These are phyloP conservation scores for Argya squamiceps DNA, from an alignment of 2,797 vertebrate genomes.

Conservation along the genomic window DNA sequence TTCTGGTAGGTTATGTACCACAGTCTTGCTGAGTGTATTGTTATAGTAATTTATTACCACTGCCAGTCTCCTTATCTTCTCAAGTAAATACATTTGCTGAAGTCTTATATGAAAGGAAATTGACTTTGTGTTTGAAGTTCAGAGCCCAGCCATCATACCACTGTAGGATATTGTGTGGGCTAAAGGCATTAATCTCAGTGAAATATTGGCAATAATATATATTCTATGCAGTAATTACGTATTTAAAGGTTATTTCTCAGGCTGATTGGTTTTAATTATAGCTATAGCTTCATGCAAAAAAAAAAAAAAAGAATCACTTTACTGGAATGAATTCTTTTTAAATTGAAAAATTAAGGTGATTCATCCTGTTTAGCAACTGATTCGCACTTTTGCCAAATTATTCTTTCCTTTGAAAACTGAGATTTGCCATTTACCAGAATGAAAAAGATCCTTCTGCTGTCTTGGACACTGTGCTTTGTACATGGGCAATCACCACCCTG, in stretches of 20 bases:
- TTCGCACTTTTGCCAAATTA: not conserved
- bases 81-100: not conserved
- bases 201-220: not conserved
- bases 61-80: not conserved
- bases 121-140: not conserved
- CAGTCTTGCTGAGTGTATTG: not conserved
- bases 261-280: not conserved
- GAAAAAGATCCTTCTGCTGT: not conserved
- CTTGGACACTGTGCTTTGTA: not conserved
- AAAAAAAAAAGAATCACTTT: not conserved
- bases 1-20: fast-evolving
- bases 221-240: not conserved
- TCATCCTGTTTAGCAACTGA: not conserved
- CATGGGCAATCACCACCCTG: fast-evolving
- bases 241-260: not conserved
- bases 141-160: not conserved
- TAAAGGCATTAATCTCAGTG: not conserved
- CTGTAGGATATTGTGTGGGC: not conserved
- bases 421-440: not conserved
- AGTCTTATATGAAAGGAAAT: not conserved
- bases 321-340: not conserved
- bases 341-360: not conserved
- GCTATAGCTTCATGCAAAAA: not conserved
- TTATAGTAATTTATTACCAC: not conserved
- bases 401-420: not conserved